Conservation (phyloP, 1,140 invertebrate species). For the Chrysoperla carnea region DNA sequence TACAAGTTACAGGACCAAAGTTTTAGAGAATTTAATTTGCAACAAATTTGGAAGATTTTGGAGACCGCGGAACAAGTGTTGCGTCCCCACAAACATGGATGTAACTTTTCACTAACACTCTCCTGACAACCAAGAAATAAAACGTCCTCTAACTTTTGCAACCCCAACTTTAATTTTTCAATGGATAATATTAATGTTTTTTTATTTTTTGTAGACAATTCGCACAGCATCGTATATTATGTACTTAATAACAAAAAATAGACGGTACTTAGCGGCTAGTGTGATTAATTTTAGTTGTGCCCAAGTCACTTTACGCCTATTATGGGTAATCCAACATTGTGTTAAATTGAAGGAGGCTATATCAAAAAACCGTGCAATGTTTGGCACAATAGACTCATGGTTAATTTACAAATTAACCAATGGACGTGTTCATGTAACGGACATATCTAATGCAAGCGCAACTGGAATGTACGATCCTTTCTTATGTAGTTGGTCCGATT, state of each 20-base stretch:
- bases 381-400: conserved; percentile 92
- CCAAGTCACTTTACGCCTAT: conserved; percentile 62
- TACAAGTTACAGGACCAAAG: too few relatives aligned
- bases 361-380: conserved; percentile 42
- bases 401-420: conserved; percentile 57
- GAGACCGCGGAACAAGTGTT: too few relatives aligned
- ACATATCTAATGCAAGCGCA: conserved; percentile 73
- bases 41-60: too few relatives aligned
- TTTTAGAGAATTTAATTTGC: too few relatives aligned
- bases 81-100: too few relatives aligned
- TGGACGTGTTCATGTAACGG: conserved; percentile 54
- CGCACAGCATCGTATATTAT: conserved; percentile 44
- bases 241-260: conserved; percentile 55
- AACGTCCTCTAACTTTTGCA: too few relatives aligned
- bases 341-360: conserved; percentile 40
- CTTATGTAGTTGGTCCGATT: conserved; percentile 57
- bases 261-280: conserved; percentile 65
- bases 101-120: too few relatives aligned
- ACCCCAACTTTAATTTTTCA: too few relatives aligned
- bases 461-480: conserved; percentile 92
- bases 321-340: conserved; percentile 61
- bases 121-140: too few relatives aligned
- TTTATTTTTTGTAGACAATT: conserved; percentile 26
- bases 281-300: conserved; percentile 61
- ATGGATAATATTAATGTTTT: too few relatives aligned